Base-by-base conservation (phyloP, 2,888 invertebrate species). In the Orgyia antiqua region DNA sequence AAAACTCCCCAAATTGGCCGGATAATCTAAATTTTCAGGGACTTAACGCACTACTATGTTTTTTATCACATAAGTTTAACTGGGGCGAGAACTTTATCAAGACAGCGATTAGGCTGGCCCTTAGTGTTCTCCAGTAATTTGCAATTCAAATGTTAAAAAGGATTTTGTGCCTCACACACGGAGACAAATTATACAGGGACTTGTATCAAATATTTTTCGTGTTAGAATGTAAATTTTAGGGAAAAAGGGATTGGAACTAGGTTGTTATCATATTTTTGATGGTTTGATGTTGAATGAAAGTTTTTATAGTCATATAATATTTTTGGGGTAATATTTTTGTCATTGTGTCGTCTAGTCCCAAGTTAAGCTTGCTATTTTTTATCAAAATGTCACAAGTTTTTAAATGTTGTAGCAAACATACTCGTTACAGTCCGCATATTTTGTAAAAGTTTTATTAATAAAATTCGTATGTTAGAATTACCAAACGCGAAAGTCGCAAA, bases 11-110 rank as follows among this genome's bases (percentile, higher is more conserved):
- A 41, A 51, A 46, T 51, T 53, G 45, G 31, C 35, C 36, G 36
- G 37, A 41, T 44, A 50, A 42, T 44, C 39, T 24, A 31, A 53
- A 43, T 53, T 56, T 55, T 44, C 37, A 36, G 39, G 24, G 32
- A 38, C 35, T 34, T 13, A 30, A 30, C 24, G 28, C 29, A 45
- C 28, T 23, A 15, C 15, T 33, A 36, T 45, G 47, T 47, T 50
- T 50, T n/a, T 50, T 50, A 51, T 47, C 52, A 45, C 50, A 36
- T 37, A 50, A 51, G 40, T 50, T 49, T 36, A 47, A 44, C 44
- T 40, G 26, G 41, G 31, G 32, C 29, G 35, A 23, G 9, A 47
- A 51, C 26, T 51, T 52, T 45, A 27, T 24, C 27, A 31, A 31
- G 39, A 31, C 28, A 29, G 32, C 39, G 39, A 46, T 51, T 44